These are phyloP conservation scores for Sanderia malayensis DNA, from an alignment of 30 jellyfish, hydroid and myxozoan genomes.

Conservation along the genomic window DNA sequence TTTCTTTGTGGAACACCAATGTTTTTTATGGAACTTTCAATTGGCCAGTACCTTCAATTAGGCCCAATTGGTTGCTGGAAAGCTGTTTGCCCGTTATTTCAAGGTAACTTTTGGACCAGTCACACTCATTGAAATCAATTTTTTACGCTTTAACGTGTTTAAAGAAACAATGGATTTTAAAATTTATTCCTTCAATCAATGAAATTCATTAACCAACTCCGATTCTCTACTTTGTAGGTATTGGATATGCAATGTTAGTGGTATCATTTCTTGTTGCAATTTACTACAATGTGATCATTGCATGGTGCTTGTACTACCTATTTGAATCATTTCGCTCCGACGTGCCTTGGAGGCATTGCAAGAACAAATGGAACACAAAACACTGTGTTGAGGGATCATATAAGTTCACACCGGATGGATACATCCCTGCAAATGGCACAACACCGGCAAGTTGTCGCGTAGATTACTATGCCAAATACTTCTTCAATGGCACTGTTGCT, in stretches of 20 bases:
- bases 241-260: constrained; percentile 85
- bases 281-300: constrained; percentile 79
- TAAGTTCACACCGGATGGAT: constrained; percentile 17
- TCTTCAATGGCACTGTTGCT: constrained; percentile 31
- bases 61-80: constrained; percentile 92
- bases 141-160: no score
- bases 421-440: constrained; percentile 39
- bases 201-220: no score
- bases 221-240: constrained; percentile 28
- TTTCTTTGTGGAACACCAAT: constrained; percentile 84
- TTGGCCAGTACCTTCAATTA: constrained; percentile 77
- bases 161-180: no score
- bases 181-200: no score
- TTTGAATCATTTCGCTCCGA: constrained; percentile 81
- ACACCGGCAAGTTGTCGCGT: constrained; percentile 21
- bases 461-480: constrained; percentile 20
- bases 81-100: constrained; percentile 79
- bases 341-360: constrained; percentile 87
- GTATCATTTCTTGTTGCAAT: constrained; percentile 68
- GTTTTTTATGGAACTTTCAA: constrained; percentile 88
- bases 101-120: constrained; percentile 46
- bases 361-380: constrained; percentile 65
- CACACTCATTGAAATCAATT: no score
- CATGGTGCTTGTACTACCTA: constrained; percentile 76
- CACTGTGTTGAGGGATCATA: constrained; percentile 60